A percentile compares a stretch with the other conserved stretches of the same genome.
Conservation (phyloP, 2,888 invertebrate species). For the Heliconius ismenius region DNA sequence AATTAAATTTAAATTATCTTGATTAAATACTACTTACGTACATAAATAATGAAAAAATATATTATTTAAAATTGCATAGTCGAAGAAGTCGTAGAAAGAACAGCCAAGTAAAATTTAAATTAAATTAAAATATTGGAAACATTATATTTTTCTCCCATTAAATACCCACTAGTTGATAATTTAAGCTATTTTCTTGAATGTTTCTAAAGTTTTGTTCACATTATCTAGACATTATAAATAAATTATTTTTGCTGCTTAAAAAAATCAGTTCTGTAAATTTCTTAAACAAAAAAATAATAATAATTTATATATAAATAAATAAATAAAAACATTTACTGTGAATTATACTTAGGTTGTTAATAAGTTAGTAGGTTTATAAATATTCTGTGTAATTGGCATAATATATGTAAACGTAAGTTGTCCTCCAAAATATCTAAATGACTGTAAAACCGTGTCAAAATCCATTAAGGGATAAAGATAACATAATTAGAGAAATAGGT, state of each 20-base stretch:
- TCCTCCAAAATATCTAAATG: neutral
- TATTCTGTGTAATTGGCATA: neutral
- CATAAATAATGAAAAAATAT: neutral
- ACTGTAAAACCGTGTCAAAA: constrained; percentile 4
- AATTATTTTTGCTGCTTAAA: too few species aligned
- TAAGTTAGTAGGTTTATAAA: neutral
- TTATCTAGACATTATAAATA: neutral
- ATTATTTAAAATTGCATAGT: neutral
- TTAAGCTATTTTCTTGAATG: neutral
- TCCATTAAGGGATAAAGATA: neutral
- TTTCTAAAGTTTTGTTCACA: neutral
- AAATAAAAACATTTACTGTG: neutral
- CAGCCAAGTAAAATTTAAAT: neutral
- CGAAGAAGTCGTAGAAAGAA: neutral
- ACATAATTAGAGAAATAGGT: neutral
- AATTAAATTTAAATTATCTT: constrained; percentile 8
- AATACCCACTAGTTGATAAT: neutral
- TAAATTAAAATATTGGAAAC: neutral
- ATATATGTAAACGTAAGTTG: neutral
- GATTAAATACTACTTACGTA: neutral
- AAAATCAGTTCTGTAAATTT: too few species aligned
- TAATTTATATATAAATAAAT: too few species aligned
- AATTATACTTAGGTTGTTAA: neutral
- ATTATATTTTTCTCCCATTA: neutral
- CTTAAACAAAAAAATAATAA: too few species aligned